Base-by-base conservation (phyloP, 37 sponge, comb jelly and placozoan genomes). In the Halisarca cf. caerulea region DNA sequence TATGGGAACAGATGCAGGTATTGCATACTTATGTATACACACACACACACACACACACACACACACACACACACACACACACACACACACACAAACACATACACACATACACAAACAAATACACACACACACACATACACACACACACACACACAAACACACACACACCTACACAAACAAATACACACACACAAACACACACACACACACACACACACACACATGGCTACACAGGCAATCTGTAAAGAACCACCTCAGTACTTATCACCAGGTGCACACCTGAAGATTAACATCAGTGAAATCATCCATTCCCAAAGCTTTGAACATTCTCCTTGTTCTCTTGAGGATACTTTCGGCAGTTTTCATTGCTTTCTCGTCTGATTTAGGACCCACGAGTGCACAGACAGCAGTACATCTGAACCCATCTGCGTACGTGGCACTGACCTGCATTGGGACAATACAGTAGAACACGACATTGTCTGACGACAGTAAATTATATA, bases 401-500 rank as follows among this genome's bases (percentile, higher is more conserved):
- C 84, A 88, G 79, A 91, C 91, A 30, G 95, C 84, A 11, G 90
- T 91, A 5, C 87, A 90, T 53, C 91, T 80, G 77, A 86, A 98
- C 8, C 97, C 99, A 85, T 96, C 93, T 15, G 82, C 62, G 72
- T 91, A 92, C 21, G 95, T 98, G 1, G 90, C 93, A 89, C 93
- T 92, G 25, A 97, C 96, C 96, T n/a, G n/a, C n/a, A n/a, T n/a
- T n/a, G n/a, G n/a, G n/a, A n/a, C n/a, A n/a, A n/a, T n/a, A n/a
- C n/a, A n/a, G n/a, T n/a, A n/a, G n/a, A n/a, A n/a, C n/a, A n/a
- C n/a, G n/a, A n/a, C n/a, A n/a, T n/a, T n/a, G n/a, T n/a, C n/a
- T n/a, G n/a, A n/a, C n/a, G n/a, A n/a, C n/a, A n/a, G n/a, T n/a
- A n/a, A n/a, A n/a, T n/a, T n/a, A n/a, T n/a, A n/a, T n/a, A n/a